Percentiles rank a stretch among this genome's conserved stretches.
Conservation (phyloP, 1,140 invertebrate species). For the Nymphalis io region DNA sequence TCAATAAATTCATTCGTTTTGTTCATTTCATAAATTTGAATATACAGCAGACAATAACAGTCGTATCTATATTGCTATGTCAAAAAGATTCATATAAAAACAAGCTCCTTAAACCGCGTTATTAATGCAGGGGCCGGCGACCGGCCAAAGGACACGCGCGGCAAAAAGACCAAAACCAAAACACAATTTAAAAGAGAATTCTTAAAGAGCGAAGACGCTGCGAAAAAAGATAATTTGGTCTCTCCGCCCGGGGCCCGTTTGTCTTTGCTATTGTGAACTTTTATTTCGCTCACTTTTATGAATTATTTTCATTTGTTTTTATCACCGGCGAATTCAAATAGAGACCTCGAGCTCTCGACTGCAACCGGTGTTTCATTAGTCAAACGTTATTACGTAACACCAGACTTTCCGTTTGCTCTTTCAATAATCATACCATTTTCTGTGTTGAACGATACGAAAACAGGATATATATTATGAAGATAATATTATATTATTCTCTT, state of each 20-base stretch:
- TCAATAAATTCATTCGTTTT: constrained; percentile 16
- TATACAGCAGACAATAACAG: constrained; percentile 27
- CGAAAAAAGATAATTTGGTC: constrained; percentile 74
- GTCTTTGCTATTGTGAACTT: constrained; percentile 78
- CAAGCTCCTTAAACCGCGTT: constrained; percentile 56
- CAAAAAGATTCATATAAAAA: constrained; percentile 45
- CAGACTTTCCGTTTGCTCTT: constrained; percentile 17
- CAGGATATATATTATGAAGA: background rate
- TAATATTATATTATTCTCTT: too few relatives aligned
- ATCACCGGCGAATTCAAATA: constrained; percentile 68
- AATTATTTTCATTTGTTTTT: constrained; percentile 78
- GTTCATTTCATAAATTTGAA: constrained; percentile 21
- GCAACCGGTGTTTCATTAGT: constrained; percentile 51
- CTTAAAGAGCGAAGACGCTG: constrained; percentile 74
- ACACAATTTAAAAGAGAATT: constrained; percentile 79
- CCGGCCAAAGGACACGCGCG: constrained; percentile 64
- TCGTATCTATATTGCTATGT: constrained; percentile 8
- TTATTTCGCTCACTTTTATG: constrained; percentile 74
- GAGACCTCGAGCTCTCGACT: constrained; percentile 45
- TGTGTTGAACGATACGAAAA: background rate
- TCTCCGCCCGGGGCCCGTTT: constrained; percentile 63
- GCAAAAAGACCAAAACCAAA: constrained; percentile 72
- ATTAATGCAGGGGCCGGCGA: constrained; percentile 64
- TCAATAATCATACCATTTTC: background rate
- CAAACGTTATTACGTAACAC: constrained; percentile 22